Conservation (phyloP, 2,113 vertebrate genomes). For the Todiramphus chloris region DNA sequence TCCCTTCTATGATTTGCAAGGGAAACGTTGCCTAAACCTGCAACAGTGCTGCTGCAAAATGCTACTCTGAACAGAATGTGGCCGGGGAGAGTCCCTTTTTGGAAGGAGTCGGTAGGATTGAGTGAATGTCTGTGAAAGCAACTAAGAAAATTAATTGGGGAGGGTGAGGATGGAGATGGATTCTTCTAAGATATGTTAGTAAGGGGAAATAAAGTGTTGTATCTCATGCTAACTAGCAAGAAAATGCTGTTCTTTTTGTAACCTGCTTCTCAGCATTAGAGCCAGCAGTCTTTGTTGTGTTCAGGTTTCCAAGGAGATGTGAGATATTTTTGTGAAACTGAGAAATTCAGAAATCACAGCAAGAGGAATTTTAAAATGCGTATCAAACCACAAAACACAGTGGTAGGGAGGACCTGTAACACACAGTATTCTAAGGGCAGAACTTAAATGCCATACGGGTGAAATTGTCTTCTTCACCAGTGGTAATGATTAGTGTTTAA, state of each 20-base stretch:
- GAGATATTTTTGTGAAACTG: constrained; percentile 34
- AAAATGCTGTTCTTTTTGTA: constrained; percentile 13
- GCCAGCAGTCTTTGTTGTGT: background rate
- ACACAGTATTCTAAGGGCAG: background rate
- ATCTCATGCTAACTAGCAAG: background rate
- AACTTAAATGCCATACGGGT: background rate
- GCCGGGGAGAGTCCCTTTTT: background rate
- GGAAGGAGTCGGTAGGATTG: background rate
- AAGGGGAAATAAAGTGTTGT: background rate
- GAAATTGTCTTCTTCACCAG: background rate
- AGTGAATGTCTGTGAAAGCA: background rate
- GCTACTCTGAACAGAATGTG: background rate
- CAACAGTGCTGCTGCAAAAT: background rate
- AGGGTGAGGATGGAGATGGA: background rate
- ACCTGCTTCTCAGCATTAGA: background rate
- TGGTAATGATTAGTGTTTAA: constrained; percentile 8
- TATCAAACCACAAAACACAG: background rate
- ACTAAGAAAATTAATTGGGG: background rate
- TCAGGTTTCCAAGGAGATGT: constrained; percentile 58
- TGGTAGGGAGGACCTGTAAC: background rate
- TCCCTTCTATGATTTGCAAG: background rate
- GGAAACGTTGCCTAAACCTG: background rate
- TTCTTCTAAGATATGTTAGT: background rate
- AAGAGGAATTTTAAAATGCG: constrained; percentile 10
- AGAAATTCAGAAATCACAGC: constrained; percentile 36